Evolutionary conservation across 2,113 vertebrate genomes (phyloP).

Genomic region (Oreocharis arfaki): DNA sequence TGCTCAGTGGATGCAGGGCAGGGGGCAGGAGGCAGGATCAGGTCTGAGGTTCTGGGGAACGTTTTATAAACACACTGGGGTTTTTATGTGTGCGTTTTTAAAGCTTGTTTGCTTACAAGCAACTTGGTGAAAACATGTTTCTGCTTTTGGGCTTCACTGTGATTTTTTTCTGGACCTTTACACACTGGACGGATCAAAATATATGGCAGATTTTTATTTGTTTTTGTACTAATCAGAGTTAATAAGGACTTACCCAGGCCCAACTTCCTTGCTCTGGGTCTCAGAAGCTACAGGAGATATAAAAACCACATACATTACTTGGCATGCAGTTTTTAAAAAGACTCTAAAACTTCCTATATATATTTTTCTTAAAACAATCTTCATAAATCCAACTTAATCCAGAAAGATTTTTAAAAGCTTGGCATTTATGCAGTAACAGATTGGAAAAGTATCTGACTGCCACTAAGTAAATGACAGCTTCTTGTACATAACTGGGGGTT

Average conservation of each 20-base stretch:
- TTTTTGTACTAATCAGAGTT: neutral
- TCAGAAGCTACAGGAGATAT: conserved; percentile 78
- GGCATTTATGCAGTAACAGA: neutral
- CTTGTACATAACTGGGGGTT: neutral
- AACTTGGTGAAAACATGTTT: neutral
- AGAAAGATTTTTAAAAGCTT: neutral
- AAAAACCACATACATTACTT: neutral
- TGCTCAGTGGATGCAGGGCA: neutral
- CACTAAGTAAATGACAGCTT: neutral
- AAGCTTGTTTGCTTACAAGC: neutral
- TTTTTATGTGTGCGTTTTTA: neutral
- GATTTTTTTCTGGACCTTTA: neutral
- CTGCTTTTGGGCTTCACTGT: neutral
- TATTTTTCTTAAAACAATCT: neutral
- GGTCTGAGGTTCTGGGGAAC: accelerated
- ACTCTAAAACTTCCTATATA: neutral
- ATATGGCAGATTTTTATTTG: neutral
- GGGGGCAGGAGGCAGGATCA: neutral
- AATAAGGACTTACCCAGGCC: conserved; percentile 85
- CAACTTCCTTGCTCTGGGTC: conserved; percentile 86
- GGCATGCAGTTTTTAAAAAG: neutral
- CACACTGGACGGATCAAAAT: neutral
- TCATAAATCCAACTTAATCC: neutral
- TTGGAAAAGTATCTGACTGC: neutral
- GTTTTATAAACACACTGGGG: neutral